Conservation (phyloP, 37 sponge, comb jelly and placozoan species). For the Haliclona indistincta region DNA sequence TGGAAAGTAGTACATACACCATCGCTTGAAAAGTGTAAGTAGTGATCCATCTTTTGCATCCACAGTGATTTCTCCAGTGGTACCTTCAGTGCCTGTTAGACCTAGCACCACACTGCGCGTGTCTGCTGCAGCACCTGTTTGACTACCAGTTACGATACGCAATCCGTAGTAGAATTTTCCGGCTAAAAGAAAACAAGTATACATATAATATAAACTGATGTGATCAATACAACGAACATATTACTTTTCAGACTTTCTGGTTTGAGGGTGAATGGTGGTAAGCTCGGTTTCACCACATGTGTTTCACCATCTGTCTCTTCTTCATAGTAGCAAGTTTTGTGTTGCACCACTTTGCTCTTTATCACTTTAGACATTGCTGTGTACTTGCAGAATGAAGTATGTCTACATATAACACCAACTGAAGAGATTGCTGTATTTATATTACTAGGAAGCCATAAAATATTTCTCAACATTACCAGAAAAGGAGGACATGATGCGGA, state of each 20-base stretch:
- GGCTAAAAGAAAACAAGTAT: not conserved
- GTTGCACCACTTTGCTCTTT: too few relatives aligned
- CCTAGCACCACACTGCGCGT: not conserved
- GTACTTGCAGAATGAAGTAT: too few relatives aligned
- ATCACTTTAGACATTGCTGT: too few relatives aligned
- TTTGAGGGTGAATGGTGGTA: not conserved
- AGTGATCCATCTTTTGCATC: not conserved
- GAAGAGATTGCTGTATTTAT: too few relatives aligned
- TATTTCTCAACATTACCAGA: too few relatives aligned
- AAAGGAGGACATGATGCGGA: too few relatives aligned
- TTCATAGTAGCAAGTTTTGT: not conserved
- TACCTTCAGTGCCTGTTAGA: slow-evolving; percentile 22
- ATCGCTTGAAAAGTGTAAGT: too few relatives aligned
- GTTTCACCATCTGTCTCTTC: not conserved
- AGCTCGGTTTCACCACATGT: not conserved
- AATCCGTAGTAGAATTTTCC: slow-evolving; percentile 28
- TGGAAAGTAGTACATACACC: too few relatives aligned
- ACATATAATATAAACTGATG: too few relatives aligned
- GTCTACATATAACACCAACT: too few relatives aligned
- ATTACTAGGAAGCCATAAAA: too few relatives aligned
- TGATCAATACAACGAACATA: too few relatives aligned
- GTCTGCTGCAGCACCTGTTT: not conserved
- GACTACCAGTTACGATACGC: slow-evolving; percentile 34
- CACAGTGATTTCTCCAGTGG: not conserved
- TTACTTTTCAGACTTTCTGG: not conserved